These are phyloP conservation scores for Lutraria rhynchaena DNA, from an alignment of 1,140 invertebrate genomes.

Conservation along the genomic window DNA sequence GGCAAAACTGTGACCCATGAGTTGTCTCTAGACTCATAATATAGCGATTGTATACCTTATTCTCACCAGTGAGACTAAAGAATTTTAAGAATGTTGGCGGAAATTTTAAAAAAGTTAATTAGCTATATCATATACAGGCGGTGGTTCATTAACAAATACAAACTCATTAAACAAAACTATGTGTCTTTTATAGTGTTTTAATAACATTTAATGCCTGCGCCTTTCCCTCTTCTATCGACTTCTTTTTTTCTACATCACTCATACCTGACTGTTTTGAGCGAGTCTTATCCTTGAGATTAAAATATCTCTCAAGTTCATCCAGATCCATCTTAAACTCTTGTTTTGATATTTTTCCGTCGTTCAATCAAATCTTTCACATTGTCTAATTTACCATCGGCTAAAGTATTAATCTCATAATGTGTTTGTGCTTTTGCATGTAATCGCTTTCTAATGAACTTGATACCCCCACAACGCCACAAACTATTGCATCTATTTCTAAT, in stretches of 20 bases:
- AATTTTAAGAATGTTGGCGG: too few species aligned
- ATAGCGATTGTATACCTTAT: too few species aligned
- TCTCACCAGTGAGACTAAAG: too few species aligned
- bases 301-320: not conserved
- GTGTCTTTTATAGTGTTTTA: not conserved
- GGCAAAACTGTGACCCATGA: too few species aligned
- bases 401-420: slow-evolving; percentile 7
- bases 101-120: too few species aligned
- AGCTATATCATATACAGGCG: slow-evolving; percentile 3
- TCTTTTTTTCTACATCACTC: too few species aligned
- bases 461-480: too few species aligned
- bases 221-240: not conserved
- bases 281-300: not conserved
- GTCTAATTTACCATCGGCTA: slow-evolving; percentile 19
- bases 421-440: slow-evolving; percentile 14
- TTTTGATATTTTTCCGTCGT: slow-evolving; percentile 18
- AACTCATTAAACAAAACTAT: slow-evolving; percentile 14
- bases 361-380: slow-evolving; percentile 30
- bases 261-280: too few species aligned
- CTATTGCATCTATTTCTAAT: slow-evolving; percentile 10
- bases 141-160: not conserved
- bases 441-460: slow-evolving; percentile 26
- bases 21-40: too few species aligned
- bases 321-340: slow-evolving; percentile 1
- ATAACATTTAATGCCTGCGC: slow-evolving; percentile 1